Evolutionary conservation across 1,140 invertebrate genomes (phyloP), one percentile per base, ranked within the genome.

Genomic region (Lucilia sericata): DNA sequence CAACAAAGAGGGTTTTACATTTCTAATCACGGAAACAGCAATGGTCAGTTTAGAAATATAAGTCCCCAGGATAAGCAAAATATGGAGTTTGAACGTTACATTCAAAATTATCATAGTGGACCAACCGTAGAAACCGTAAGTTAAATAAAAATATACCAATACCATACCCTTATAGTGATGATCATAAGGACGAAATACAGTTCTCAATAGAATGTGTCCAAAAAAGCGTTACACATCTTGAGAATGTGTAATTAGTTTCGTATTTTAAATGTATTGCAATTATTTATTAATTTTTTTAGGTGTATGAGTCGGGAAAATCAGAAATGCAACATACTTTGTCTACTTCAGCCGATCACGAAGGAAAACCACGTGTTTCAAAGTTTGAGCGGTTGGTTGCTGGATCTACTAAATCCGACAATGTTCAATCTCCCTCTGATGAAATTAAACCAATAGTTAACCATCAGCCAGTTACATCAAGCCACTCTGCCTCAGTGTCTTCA

Each of bases 41-140:
- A 82, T 21, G 86, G 86, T 9, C 89, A 90, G 25, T 87, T 90
- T 82, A 85, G 87, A 9, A 86, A 90, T 82, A 84, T 86, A 19
- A 88, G 87, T 55, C 86, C 89, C 36, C 89, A 90, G 82, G 85
- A 88, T 13, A 88, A 87, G 0, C 87, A 90, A 75, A 90, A 90
- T 80, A 87, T 90, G 85, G 89, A 90, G 70, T 90, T 90, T 65
- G 89, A 90, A 49, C 88, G 89, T 0, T 90, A 90, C 78, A 89
- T 90, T 60, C 89, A 90, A 49, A 90, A 88, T 36, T 90, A 90
- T 74, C 85, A 85, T 12, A 87, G 89, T 78, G 88, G 88, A 85
- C 89, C 89, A 25, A 87, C 89, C 42, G 89, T 90, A 19, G 89
- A 90, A 83, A 90, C 89, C 13, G 89, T 90, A 19, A 88, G 88